These are phyloP conservation scores for Ceratotherium simum DNA, from an alignment of 2,113 vertebrate species.

Conservation along the genomic window DNA sequence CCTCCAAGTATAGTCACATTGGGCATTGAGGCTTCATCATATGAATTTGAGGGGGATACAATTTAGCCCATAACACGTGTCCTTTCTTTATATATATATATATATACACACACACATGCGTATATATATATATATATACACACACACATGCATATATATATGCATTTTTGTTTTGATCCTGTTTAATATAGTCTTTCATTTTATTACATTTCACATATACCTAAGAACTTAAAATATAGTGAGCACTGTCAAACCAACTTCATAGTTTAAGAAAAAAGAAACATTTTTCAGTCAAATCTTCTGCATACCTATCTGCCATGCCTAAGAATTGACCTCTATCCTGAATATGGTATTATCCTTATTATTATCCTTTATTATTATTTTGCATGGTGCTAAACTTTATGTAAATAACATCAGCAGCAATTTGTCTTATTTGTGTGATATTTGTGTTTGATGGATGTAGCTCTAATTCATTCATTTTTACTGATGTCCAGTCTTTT, in stretches of 20 bases:
- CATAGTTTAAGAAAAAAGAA: background rate
- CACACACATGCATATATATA: no score
- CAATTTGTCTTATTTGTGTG: background rate
- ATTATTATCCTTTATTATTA: background rate
- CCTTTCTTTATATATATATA: background rate
- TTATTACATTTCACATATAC: background rate
- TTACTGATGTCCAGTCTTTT: background rate
- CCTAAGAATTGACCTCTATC: background rate
- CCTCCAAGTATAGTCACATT: background rate
- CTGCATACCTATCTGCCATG: background rate
- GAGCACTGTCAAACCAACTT: background rate
- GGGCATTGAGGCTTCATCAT: background rate
- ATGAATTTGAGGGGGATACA: background rate
- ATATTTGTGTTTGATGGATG: background rate
- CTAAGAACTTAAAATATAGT: background rate
- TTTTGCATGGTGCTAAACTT: background rate
- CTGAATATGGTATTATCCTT: background rate
- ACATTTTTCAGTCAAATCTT: background rate
- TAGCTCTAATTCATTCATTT: constrained; percentile 1
- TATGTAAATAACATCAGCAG: background rate
- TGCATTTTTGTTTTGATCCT: background rate
- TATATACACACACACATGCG: background rate
- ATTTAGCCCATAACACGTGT: background rate
- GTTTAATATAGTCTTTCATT: background rate
- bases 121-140: background rate